Percentiles rank a stretch among this genome's conserved stretches.
phyloP scores from a whole-genome alignment of 2,888 invertebrate genomes.

The Diachrysia chrysitis region DNA sequence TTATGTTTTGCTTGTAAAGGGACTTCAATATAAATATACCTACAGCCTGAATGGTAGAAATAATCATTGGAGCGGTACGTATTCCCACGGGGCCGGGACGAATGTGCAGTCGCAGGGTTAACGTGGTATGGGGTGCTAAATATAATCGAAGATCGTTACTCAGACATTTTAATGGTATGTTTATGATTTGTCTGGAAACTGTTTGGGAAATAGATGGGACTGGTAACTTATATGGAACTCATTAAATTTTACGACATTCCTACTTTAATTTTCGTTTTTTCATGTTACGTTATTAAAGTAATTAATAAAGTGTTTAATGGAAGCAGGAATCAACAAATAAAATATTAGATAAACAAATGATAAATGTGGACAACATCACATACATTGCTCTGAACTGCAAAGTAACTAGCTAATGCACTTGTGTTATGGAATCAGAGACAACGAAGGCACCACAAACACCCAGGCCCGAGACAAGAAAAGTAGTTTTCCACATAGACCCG shows the following conservation, averaged over 20 bases:
- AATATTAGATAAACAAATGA: too few species aligned
- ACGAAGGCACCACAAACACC: too few species aligned
- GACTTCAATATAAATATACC: slow-evolving; percentile 55
- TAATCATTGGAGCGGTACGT: slow-evolving; percentile 43
- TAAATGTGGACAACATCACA: too few species aligned
- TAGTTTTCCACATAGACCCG: too few species aligned
- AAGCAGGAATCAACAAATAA: not conserved
- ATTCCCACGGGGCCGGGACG: slow-evolving; percentile 67
- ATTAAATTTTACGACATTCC: slow-evolving; percentile 12
- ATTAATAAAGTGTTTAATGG: not conserved
- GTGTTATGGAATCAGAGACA: too few species aligned
- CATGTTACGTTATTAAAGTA: too few species aligned
- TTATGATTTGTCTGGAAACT: slow-evolving; percentile 27
- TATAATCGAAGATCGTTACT: slow-evolving; percentile 40
- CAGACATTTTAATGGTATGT: slow-evolving; percentile 43
- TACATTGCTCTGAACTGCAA: too few species aligned
- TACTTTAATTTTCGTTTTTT: not conserved
- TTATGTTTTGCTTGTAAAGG: slow-evolving; percentile 57
- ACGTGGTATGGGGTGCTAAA: slow-evolving; percentile 49
- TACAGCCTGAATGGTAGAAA: slow-evolving; percentile 60
- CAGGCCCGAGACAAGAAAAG: too few species aligned
- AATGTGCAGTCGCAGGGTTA: slow-evolving; percentile 37
- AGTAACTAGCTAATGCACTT: too few species aligned
- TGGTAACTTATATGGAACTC: not conserved
- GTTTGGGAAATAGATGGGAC: slow-evolving; percentile 24